Percentiles rank a stretch among this genome's conserved stretches.
These are phyloP conservation scores for Villa cingulata DNA, from an alignment of 2,888 invertebrate genomes.

Conservation along the genomic window DNA sequence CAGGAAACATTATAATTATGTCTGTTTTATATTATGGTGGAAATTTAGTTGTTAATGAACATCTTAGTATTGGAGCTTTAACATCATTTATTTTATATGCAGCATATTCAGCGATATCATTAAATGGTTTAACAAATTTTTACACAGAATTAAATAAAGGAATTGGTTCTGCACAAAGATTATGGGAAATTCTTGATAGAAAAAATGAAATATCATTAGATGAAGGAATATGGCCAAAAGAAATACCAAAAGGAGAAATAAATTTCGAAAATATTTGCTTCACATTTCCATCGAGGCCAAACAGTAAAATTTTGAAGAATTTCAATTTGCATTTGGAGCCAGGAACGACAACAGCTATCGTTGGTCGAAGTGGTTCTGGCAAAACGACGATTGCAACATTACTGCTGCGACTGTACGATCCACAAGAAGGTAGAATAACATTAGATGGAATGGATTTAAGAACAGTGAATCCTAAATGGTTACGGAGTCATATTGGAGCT, in stretches of 20 bases:
- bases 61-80: constrained; percentile 70
- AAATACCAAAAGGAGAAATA: constrained; percentile 45
- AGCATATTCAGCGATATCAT: constrained; percentile 81
- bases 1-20: constrained; percentile 80
- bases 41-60: constrained; percentile 65
- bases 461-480: constrained; percentile 67
- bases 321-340: constrained; percentile 53
- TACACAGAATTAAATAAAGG: constrained; percentile 91
- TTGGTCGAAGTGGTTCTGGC: constrained; percentile 88
- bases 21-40: constrained; percentile 89
- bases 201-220: constrained; percentile 58
- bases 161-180: constrained; percentile 74
- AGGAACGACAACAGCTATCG: constrained; percentile 60
- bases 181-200: constrained; percentile 83
- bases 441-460: constrained; percentile 67
- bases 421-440: constrained; percentile 50
- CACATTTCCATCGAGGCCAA: constrained; percentile 52
- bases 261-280: constrained; percentile 60
- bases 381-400: constrained; percentile 84
- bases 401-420: constrained; percentile 76
- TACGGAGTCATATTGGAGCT: constrained; percentile 73
- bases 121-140: constrained; percentile 81
- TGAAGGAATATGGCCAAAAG: constrained; percentile 29
- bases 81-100: constrained; percentile 92
- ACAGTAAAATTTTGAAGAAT: constrained; percentile 46